Conservation (phyloP, 2,797 vertebrate species). For the Peromyscus nudipes region DNA sequence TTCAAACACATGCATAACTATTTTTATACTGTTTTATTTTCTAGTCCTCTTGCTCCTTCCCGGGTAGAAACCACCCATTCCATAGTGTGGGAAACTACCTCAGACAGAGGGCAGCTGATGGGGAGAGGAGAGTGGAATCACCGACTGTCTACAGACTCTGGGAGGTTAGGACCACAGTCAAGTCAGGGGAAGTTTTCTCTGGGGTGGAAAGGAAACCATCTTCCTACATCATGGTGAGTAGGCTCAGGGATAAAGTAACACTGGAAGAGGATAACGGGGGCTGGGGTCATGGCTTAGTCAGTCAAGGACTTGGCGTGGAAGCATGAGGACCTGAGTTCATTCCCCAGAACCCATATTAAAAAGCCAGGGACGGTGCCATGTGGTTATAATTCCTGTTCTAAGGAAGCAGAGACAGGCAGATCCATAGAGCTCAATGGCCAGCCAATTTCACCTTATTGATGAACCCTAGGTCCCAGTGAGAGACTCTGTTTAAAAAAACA, state of each 20-base stretch:
- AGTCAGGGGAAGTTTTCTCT: not conserved
- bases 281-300: not conserved
- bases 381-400: not conserved
- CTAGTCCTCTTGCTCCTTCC: not conserved
- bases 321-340: not conserved
- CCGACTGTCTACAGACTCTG: not conserved
- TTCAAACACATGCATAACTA: not conserved
- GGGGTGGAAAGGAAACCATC: not conserved
- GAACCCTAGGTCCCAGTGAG: not conserved
- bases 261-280: not conserved
- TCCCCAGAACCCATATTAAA: not conserved
- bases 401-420: not conserved
- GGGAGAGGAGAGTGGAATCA: not conserved
- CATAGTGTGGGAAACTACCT: not conserved
- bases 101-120: not conserved
- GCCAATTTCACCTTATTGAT: not conserved
- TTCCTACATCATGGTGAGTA: not conserved
- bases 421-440: not conserved
- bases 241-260: not conserved
- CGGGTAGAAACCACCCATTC: not conserved
- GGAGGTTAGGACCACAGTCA: not conserved
- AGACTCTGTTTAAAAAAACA: not conserved
- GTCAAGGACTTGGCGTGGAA: not conserved
- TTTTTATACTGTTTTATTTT: slow-evolving; percentile 7
- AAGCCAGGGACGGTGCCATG: not conserved